Conservation (phyloP, 2,888 invertebrate genomes). For the Scaptomyza tumidula region DNA sequence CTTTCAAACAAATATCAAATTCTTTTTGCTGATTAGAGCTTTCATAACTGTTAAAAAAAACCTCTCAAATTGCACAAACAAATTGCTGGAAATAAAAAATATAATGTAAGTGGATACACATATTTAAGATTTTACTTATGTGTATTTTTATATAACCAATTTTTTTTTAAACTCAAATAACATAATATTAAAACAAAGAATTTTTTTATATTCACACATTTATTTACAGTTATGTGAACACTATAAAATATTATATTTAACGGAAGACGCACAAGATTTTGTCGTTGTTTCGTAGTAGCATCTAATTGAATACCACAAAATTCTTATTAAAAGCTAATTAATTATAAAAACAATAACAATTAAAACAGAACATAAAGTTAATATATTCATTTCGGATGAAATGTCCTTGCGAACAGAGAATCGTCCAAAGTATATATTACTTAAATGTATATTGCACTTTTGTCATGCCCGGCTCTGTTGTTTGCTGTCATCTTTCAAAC, state of each 20-base stretch:
- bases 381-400: conserved; percentile 1
- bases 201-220: background rate
- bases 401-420: conserved; percentile 4
- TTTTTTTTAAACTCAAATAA: too few species aligned
- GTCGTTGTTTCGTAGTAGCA: conserved; percentile 16
- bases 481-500: conserved; percentile 8
- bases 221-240: background rate
- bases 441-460: conserved; percentile 66
- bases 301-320: background rate
- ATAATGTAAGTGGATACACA: too few species aligned
- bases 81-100: too few species aligned
- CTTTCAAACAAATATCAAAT: too few species aligned
- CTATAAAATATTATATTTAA: conserved; percentile 12
- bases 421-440: background rate
- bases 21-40: too few species aligned
- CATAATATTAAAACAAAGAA: background rate
- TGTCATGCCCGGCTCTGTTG: conserved; percentile 67
- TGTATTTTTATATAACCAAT: too few species aligned
- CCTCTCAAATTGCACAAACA: too few species aligned
- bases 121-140: too few species aligned
- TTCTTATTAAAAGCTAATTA: background rate
- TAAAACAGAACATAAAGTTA: background rate
- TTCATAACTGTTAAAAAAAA: too few species aligned
- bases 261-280: conserved; percentile 51
- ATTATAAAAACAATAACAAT: background rate